Percentiles rank a stretch among this genome's conserved stretches.
phyloP scores from a whole-genome alignment of 2,888 invertebrate genomes.

The Yponomeuta malinellus region DNA sequence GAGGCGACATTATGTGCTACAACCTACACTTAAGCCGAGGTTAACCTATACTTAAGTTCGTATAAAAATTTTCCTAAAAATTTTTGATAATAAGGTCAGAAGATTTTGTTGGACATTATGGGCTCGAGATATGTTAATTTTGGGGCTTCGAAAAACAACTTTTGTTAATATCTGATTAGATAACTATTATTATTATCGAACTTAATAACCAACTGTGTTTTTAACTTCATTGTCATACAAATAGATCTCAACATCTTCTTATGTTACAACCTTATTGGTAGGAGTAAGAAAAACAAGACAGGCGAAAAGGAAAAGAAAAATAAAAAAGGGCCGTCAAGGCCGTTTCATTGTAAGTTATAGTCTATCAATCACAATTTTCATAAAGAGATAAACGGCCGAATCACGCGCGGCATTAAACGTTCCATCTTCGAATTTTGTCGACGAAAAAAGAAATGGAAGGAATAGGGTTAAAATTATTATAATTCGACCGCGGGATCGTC shows the following conservation, averaged over 20 bases:
- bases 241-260: background rate
- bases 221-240: background rate
- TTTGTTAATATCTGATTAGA: background rate
- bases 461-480: conserved; percentile 42
- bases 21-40: conserved; percentile 28
- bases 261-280: background rate
- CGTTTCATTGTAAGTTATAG: conserved; percentile 1
- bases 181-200: background rate
- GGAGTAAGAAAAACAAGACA: background rate
- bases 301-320: background rate
- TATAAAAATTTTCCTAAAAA: conserved; percentile 18
- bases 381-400: conserved; percentile 26
- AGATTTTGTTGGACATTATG: conserved; percentile 18
- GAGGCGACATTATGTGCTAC: conserved; percentile 26
- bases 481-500: conserved; percentile 39
- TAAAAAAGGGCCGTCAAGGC: background rate
- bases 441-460: background rate
- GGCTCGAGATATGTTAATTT: conserved; percentile 12
- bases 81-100: conserved; percentile 12
- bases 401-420: conserved; percentile 8
- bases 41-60: conserved; percentile 14
- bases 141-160: background rate
- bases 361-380: conserved; percentile 34
- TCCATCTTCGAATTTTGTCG: background rate
- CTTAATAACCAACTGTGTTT: background rate